Conservation (phyloP, 53 echinoderm and acorn worm genomes). For the Arbacia lixula region DNA sequence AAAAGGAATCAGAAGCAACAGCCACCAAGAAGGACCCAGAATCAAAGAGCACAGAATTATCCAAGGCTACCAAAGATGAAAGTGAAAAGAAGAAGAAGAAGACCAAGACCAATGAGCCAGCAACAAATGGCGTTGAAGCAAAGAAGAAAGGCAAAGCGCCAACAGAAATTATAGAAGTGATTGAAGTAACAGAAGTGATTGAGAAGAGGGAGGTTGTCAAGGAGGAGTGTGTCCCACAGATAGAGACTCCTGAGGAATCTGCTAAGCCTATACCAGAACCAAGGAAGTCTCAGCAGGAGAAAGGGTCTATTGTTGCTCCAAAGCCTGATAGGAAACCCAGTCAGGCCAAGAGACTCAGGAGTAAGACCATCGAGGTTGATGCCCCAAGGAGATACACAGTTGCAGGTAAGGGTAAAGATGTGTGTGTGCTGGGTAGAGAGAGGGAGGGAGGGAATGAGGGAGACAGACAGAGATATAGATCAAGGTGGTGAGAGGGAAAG, state of each 20-base stretch:
- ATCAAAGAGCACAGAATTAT: not conserved
- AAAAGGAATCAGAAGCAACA: too few species aligned
- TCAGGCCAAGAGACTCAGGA: conserved; percentile 56
- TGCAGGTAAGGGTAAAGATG: conserved; percentile 31
- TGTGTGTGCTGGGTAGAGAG: too few species aligned
- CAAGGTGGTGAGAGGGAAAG: too few species aligned
- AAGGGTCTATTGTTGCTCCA: conserved; percentile 29
- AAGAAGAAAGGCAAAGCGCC: conserved; percentile 11
- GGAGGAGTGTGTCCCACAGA: conserved; percentile 20
- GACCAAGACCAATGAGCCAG: conserved; percentile 17
- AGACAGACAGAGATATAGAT: too few species aligned
- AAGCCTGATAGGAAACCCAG: conserved; percentile 39
- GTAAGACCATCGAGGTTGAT: conserved; percentile 63
- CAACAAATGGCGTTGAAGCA: conserved; percentile 27
- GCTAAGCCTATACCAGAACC: conserved; percentile 27
- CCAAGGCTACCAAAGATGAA: conserved; percentile 28
- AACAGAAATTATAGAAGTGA: not conserved
- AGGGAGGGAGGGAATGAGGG: too few species aligned
- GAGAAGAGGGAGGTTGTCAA: conserved; percentile 5
- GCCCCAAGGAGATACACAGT: not conserved
- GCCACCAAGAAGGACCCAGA: conserved; percentile 38
- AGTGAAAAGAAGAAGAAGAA: not conserved
- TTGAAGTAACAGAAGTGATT: not conserved
- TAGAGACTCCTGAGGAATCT: conserved; percentile 23
- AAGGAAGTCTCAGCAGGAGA: not conserved